Conservation (phyloP, 2,797 vertebrate genomes). For the Yasuhikotakia modesta region DNA sequence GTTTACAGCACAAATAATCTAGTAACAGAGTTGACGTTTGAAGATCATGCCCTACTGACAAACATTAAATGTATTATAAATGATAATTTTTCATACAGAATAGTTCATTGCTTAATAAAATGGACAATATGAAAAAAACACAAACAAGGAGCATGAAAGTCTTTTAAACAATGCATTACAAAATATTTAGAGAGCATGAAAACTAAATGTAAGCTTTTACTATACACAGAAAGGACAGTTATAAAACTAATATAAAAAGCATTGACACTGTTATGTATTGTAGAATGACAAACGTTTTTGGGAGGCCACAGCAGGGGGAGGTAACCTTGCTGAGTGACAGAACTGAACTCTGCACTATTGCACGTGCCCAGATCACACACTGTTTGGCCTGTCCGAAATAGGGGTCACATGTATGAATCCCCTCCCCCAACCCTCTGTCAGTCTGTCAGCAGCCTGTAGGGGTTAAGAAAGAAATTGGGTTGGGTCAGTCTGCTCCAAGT, state of each 20-base stretch:
- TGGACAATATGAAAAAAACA: not conserved
- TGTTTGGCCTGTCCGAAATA: conserved; percentile 51
- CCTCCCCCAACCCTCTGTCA: conserved; percentile 15
- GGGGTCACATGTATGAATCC: conserved; percentile 46
- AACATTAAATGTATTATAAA: not conserved
- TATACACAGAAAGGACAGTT: no score
- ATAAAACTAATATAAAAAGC: no score
- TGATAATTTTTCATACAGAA: not conserved
- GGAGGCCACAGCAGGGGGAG: not conserved
- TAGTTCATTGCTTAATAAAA: not conserved
- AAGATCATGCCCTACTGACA: not conserved
- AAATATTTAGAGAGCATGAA: no score
- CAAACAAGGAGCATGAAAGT: not conserved
- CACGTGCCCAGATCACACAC: conserved; percentile 30
- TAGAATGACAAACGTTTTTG: not conserved
- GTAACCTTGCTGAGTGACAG: conserved; percentile 20
- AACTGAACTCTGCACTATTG: conserved; percentile 28
- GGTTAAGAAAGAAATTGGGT: conserved; percentile 20
- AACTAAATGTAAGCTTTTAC: no score
- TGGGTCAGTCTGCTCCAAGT: not conserved
- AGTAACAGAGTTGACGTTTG: not conserved
- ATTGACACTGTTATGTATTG: not conserved
- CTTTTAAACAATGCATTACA: not conserved
- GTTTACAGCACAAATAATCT: not conserved
- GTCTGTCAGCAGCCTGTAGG: conserved; percentile 33